Percentiles rank a stretch among this genome's conserved stretches.
Evolutionary conservation across 2,888 invertebrate genomes (phyloP).

Genomic region (Zhengitettix transpicula): DNA sequence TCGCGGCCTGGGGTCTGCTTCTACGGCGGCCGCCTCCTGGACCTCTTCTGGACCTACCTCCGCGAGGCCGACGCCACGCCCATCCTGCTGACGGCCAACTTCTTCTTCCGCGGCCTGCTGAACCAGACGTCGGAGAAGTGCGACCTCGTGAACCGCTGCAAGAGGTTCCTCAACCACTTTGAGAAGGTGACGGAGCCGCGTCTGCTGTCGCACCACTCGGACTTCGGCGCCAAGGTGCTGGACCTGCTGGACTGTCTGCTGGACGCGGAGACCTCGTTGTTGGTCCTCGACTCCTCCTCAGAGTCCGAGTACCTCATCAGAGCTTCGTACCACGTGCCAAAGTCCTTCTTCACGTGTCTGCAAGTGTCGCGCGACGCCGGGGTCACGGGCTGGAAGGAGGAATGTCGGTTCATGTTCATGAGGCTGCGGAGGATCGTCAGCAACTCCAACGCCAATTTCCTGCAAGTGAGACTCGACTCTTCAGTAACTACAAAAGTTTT

Average conservation of each 20-base stretch:
- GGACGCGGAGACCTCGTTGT: neutral
- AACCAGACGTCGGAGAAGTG: neutral
- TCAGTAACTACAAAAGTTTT: too few relatives aligned
- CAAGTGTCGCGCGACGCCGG: too few relatives aligned
- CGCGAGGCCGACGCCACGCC: neutral
- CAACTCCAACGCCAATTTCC: too few relatives aligned
- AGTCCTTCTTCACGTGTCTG: too few relatives aligned
- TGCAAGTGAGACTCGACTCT: too few relatives aligned
- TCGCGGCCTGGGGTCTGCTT: neutral
- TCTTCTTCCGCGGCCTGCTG: neutral
- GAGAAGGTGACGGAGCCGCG: neutral
- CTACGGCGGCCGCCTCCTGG: neutral
- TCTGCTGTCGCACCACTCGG: neutral
- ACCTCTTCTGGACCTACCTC: neutral
- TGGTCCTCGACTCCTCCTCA: too few relatives aligned
- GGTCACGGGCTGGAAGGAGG: too few relatives aligned
- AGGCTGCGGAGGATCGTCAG: too few relatives aligned
- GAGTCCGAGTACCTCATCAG: too few relatives aligned
- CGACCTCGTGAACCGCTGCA: neutral
- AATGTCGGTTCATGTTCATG: too few relatives aligned
- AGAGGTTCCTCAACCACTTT: neutral
- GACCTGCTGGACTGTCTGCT: neutral
- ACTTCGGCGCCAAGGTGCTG: neutral
- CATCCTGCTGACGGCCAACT: neutral
- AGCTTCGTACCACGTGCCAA: too few relatives aligned